Evolutionary conservation across 2,888 invertebrate species (phyloP).

Genomic region (Hartigia nigra): DNA sequence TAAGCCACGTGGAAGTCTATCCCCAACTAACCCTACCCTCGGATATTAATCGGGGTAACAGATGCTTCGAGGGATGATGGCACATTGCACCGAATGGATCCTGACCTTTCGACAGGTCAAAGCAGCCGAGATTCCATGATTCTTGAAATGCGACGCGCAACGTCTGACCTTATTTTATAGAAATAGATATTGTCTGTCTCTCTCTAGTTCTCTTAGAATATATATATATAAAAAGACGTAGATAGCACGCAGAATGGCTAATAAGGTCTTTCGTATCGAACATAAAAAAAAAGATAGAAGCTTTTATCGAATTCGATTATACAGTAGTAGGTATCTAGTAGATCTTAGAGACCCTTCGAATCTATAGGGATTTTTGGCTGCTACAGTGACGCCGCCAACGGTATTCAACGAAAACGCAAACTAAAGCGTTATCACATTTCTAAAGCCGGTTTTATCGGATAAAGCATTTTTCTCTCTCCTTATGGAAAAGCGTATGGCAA

Average conservation of each 20-base stretch:
- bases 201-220: background rate
- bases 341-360: background rate
- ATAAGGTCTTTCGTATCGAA: background rate
- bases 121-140: background rate
- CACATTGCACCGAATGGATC: conserved; percentile 10
- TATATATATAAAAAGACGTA: background rate
- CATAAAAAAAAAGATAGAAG: background rate
- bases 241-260: background rate
- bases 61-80: conserved; percentile 17
- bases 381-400: background rate
- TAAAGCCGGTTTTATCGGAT: conserved; percentile 3
- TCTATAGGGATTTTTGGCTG: too few species aligned
- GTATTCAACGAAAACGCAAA: background rate
- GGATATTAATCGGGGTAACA: conserved; percentile 23
- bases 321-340: background rate
- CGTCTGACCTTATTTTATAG: background rate
- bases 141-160: background rate
- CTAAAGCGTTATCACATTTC: background rate
- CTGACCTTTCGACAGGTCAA: conserved; percentile 5
- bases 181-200: background rate
- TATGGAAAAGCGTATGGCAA: background rate
- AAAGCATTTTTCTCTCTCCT: background rate
- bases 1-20: conserved; percentile 17
- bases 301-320: background rate
- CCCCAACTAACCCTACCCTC: conserved; percentile 14